These are phyloP conservation scores for Aphelenchoides fujianensis DNA, from an alignment of 1,140 invertebrate genomes.

Conservation along the genomic window DNA sequence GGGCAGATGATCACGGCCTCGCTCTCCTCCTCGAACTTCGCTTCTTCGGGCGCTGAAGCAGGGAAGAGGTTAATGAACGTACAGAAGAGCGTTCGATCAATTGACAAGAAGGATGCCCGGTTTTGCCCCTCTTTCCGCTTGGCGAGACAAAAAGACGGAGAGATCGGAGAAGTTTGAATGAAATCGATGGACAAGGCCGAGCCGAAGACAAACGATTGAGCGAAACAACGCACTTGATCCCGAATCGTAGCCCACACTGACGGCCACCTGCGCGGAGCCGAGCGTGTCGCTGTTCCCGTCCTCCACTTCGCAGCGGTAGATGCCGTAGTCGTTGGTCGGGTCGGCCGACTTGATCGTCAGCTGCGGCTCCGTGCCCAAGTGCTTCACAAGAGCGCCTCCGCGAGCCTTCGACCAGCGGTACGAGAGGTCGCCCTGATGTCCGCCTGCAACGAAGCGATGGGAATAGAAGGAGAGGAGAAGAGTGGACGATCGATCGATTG, in stretches of 20 bases:
- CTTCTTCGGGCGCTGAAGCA: conserved; percentile 40
- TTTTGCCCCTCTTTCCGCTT: too few species aligned
- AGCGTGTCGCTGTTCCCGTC: conserved; percentile 55
- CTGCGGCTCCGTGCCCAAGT: conserved; percentile 49
- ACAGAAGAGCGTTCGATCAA: too few species aligned
- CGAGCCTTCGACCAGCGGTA: conserved; percentile 59
- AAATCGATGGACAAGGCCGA: too few species aligned
- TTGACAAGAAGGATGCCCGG: too few species aligned
- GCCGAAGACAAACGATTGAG: too few species aligned
- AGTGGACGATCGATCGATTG: too few species aligned
- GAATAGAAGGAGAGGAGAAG: too few species aligned
- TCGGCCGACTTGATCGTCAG: conserved; percentile 54
- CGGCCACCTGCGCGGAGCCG: conserved; percentile 55
- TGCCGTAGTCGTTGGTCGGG: conserved; percentile 59
- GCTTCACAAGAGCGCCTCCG: conserved; percentile 53
- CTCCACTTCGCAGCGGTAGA: conserved; percentile 61
- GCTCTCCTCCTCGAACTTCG: conserved; percentile 57
- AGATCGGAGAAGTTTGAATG: background rate
- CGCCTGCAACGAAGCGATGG: conserved; percentile 8
- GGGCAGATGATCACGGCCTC: conserved; percentile 57
- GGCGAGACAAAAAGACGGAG: too few species aligned
- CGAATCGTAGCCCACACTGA: conserved; percentile 55
- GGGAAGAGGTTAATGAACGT: conserved; percentile 1
- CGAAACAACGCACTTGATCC: conserved; percentile 32
- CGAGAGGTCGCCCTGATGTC: conserved; percentile 42